A percentile compares a stretch with the other conserved stretches of the same genome.
Conservation (phyloP, 2,113 vertebrate species). For the Hystrix brachyura region DNA sequence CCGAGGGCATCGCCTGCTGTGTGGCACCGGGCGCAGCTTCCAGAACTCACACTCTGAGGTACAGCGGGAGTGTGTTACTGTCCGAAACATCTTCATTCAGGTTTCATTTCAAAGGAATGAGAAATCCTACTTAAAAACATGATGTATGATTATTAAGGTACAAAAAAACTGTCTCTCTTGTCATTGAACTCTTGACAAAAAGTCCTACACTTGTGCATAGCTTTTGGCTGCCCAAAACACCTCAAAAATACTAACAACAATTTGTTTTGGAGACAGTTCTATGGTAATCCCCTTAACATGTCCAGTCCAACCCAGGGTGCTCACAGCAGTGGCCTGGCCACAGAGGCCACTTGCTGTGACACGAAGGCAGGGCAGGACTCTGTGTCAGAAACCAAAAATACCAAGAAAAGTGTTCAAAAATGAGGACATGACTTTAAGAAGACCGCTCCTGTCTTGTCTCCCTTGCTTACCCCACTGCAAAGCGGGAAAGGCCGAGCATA, state of each 20-base stretch:
- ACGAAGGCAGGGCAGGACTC: background rate
- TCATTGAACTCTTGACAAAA: background rate
- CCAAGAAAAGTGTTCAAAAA: background rate
- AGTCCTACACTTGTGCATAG: background rate
- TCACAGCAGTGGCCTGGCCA: background rate
- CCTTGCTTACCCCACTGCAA: background rate
- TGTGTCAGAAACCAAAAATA: background rate
- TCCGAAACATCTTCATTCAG: background rate
- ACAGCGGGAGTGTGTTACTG: background rate
- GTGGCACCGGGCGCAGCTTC: background rate
- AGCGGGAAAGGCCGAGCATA: background rate
- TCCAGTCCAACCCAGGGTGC: background rate
- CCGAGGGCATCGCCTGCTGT: no score
- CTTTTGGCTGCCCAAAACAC: background rate
- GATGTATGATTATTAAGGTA: background rate
- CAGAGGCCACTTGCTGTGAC: background rate
- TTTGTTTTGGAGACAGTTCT: background rate
- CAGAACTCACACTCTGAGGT: background rate
- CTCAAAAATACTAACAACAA: background rate
- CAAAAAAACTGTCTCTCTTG: background rate
- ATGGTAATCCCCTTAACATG: background rate
- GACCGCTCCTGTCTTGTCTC: background rate
- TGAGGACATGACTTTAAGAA: background rate
- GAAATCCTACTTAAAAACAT: background rate
- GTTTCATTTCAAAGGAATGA: background rate